phyloP scores from a whole-genome alignment of 2,888 invertebrate genomes.

The Malthinus flaveolus region DNA sequence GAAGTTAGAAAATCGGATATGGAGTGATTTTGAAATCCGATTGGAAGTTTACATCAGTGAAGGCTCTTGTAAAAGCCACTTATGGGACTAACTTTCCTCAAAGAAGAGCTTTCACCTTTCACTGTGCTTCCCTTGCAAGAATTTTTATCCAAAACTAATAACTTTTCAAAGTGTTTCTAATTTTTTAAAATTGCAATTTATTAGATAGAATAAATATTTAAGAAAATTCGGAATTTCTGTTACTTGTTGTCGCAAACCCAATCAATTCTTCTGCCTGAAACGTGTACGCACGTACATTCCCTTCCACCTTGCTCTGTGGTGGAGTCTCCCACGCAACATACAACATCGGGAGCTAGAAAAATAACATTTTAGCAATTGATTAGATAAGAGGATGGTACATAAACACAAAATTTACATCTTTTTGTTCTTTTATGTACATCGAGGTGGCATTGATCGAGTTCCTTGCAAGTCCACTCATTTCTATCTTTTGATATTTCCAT shows the following conservation, averaged over 20 bases:
- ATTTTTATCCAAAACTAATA: neutral
- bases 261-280: neutral
- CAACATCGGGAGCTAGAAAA: conserved; percentile 8
- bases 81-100: no score
- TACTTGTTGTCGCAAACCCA: neutral
- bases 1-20: conserved; percentile 58
- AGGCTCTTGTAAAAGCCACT: no score
- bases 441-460: conserved; percentile 37
- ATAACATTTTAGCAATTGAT: conserved; percentile 4
- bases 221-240: conserved; percentile 22
- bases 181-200: conserved; percentile 26
- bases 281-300: conserved; percentile 56
- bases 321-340: conserved; percentile 46
- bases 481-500: conserved; percentile 39
- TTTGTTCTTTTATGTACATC: neutral
- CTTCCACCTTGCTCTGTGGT: conserved; percentile 53
- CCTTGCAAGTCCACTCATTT: conserved; percentile 56
- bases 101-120: no score
- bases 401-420: neutral
- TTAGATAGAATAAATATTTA: conserved; percentile 33
- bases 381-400: no score
- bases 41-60: conserved; percentile 39
- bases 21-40: conserved; percentile 49
- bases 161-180: conserved; percentile 32
- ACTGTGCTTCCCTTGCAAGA: conserved; percentile 33